A percentile compares a stretch with the other conserved stretches of the same genome.
Conservation (phyloP, 1,140 invertebrate species). For the Drosophila nebulosa region DNA sequence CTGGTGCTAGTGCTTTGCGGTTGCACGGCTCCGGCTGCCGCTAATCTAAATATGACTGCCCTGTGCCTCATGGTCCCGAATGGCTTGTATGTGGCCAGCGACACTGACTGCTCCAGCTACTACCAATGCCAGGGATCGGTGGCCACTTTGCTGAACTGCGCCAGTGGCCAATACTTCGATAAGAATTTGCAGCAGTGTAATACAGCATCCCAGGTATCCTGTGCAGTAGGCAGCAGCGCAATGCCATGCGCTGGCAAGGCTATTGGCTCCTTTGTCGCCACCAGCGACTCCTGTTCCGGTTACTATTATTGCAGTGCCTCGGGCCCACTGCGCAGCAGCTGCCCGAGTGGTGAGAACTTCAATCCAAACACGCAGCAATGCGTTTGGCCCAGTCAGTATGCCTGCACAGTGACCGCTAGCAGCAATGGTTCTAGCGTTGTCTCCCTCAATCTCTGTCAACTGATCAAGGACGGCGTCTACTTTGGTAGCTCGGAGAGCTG, state of each 20-base stretch:
- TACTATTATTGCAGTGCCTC: constrained; percentile 45
- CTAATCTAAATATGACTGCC: constrained; percentile 37
- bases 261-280: constrained; percentile 23
- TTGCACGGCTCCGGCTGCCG: constrained; percentile 25
- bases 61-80: constrained; percentile 36
- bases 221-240: background rate
- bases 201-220: background rate
- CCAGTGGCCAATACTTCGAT: constrained; percentile 18
- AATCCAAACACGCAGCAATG: constrained; percentile 36
- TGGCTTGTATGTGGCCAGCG: constrained; percentile 30
- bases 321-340: constrained; percentile 20
- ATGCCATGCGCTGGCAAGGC: constrained; percentile 29
- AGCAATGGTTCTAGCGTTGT: background rate
- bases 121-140: constrained; percentile 34
- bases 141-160: constrained; percentile 22
- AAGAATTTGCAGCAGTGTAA: constrained; percentile 38
- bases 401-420: constrained; percentile 1
- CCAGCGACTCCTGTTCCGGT: constrained; percentile 25
- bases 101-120: constrained; percentile 37
- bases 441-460: constrained; percentile 42
- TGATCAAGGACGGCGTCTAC: constrained; percentile 26
- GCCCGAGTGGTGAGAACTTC: constrained; percentile 46
- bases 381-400: constrained; percentile 21
- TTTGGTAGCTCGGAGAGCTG: constrained; percentile 48
- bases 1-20: constrained; percentile 21